Evolutionary conservation across 2,797 vertebrate genomes (phyloP), one percentile per base, ranked within the genome.

Genomic region (Danio choprae): DNA sequence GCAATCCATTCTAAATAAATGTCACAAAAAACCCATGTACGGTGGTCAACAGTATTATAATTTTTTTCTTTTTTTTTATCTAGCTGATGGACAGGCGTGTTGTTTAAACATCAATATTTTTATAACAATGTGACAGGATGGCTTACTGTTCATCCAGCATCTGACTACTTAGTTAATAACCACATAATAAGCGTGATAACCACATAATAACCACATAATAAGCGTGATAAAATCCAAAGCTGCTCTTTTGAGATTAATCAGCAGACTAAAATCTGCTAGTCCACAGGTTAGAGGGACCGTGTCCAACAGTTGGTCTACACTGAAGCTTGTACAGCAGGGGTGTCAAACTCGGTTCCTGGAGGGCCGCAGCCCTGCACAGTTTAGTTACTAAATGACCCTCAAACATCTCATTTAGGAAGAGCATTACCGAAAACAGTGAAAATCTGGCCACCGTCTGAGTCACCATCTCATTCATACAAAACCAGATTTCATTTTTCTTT

Each of bases 321-420:
- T 64, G 38, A 18, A 41, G 40, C 41, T 16, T 20, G 3, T 64
- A 9, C 8, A 67, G n/a, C n/a, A n/a, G n/a, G n/a, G n/a, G n/a
- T n/a, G n/a, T n/a, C n/a, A n/a, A n/a, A n/a, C n/a, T n/a, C n/a
- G n/a, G n/a, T n/a, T n/a, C n/a, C n/a, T n/a, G n/a, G n/a, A n/a
- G n/a, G n/a, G n/a, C n/a, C n/a, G n/a, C n/a, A n/a, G n/a, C n/a
- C n/a, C n/a, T n/a, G n/a, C n/a, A n/a, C n/a, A n/a, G n/a, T n/a
- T n/a, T n/a, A n/a, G n/a, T n/a, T n/a, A n/a, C n/a, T n/a, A n/a
- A n/a, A n/a, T n/a, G n/a, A n/a, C n/a, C n/a, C n/a, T 92, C 86
- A 92, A 92, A 93, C 80, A 90, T 89, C 79, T 91, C 84, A 88
- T 90, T 91, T 88, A 89, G 88, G 92, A 91, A 94, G 90, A 92